Evolutionary conservation across 1,140 invertebrate species (phyloP).

Genomic region (Psix sp.): DNA sequence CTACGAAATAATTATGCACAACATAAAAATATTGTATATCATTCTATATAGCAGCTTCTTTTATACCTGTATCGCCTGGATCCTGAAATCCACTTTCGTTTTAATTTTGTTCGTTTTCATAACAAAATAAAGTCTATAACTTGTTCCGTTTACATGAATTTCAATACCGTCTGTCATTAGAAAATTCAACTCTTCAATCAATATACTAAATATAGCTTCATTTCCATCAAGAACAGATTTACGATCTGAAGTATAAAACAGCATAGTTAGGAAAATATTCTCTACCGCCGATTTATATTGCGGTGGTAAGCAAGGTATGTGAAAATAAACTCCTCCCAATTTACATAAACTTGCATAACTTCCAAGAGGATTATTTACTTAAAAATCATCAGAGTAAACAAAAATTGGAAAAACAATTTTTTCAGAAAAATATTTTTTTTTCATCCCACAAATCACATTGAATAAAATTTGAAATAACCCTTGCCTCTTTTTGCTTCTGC

Average conservation of each 20-base stretch:
- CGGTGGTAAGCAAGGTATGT: constrained; percentile 16
- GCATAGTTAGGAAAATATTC: constrained; percentile 19
- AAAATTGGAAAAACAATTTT: constrained; percentile 14
- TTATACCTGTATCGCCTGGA: not conserved
- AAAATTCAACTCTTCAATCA: constrained; percentile 20
- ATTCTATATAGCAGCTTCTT: not conserved
- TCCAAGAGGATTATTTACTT: constrained; percentile 11
- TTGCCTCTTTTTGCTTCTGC: constrained; percentile 23
- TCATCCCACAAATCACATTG: constrained; percentile 39
- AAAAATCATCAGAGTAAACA: constrained; percentile 15
- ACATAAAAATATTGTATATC: not conserved
- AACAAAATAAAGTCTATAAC: constrained; percentile 13
- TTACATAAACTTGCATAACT: constrained; percentile 11
- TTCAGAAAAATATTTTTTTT: not conserved
- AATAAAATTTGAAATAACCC: constrained; percentile 53
- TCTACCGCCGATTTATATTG: constrained; percentile 7
- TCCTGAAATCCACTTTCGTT: not conserved
- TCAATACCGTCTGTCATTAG: constrained; percentile 13
- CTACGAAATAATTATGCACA: not conserved
- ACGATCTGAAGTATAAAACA: constrained; percentile 10
- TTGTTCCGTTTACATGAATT: constrained; percentile 8
- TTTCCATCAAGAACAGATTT: constrained; percentile 12
- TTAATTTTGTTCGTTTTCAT: not conserved
- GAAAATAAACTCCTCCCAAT: constrained; percentile 27
- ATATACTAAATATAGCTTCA: constrained; percentile 22